Evolutionary conservation across 2,113 vertebrate species (phyloP), one percentile per base, ranked within the genome.

Genomic region (Ammodytes dubius): DNA sequence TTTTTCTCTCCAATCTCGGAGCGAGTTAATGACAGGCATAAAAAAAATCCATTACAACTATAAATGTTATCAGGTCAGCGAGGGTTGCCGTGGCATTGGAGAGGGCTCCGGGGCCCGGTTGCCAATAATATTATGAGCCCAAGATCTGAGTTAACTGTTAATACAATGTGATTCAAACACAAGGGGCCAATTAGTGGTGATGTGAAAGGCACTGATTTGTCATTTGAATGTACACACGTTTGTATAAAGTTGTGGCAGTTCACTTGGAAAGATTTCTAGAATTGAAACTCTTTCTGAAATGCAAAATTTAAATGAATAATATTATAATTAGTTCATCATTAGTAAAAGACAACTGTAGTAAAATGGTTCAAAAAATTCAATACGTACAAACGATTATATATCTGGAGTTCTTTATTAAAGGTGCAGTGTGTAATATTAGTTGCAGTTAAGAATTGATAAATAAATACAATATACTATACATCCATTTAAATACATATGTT

Each of bases 31-130:
- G 95, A 95, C 81, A 4, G 92, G 92, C 92, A 96, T 96, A 95
- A 96, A 96, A 27, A 95, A 96, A 96, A 95, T 92, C 95, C 94
- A 96, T 96, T 95, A 95, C 93, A 93, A 95, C 95, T 94, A 94
- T 95, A 96, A 96, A 96, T 95, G 95, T 95, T 96, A 95, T 95
- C 94, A 88, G 94, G 94, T 94, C 94, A 94, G 86, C 11, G 83
- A 86, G 90, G 87, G 88, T 74, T 88, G 82, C 83, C 76, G 57
- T 81, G 86, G 86, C 79, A 88, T 85, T 84, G 79, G 79, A 87
- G 27, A 27, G 27, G 84, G 84, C 88, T 84, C 53, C 6, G 42
- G 81, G 42, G 81, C 83, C 78, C 79, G 35, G 46, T 19, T 17
- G 87, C 85, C 86, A 76, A 69, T 91, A 88, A 90, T 77, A 85